Percentiles rank a stretch among this genome's conserved stretches.
These are phyloP conservation scores for Myotis vivesi DNA, from an alignment of 2,797 vertebrate genomes.

Conservation along the genomic window DNA sequence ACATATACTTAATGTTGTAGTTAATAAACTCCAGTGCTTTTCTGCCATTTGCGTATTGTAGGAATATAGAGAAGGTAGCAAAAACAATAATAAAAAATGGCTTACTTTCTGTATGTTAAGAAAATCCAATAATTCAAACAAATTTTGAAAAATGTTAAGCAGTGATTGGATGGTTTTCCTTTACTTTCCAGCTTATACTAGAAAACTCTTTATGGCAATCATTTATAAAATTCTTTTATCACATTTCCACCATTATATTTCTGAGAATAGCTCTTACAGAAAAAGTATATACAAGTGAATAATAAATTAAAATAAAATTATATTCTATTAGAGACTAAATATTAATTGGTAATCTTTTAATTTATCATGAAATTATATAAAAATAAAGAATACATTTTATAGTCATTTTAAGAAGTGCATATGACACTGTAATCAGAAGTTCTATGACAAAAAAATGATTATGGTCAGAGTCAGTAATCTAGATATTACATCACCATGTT, in stretches of 20 bases:
- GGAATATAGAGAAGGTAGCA: neutral
- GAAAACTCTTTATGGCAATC: neutral
- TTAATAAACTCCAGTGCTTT: constrained; percentile 58
- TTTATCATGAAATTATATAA: constrained; percentile 28
- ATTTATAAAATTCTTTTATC: constrained; percentile 34
- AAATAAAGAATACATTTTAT: neutral
- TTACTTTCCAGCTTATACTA: neutral
- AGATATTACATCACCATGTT: neutral
- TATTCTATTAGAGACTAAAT: neutral
- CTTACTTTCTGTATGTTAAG: neutral
- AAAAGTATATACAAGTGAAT: neutral
- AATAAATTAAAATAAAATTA: constrained; percentile 54
- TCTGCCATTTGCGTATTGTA: neutral
- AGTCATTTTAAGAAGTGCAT: constrained; percentile 6
- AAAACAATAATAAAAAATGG: neutral
- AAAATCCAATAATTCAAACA: constrained; percentile 4
- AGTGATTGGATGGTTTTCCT: neutral
- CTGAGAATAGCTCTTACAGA: neutral
- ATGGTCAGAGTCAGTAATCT: neutral
- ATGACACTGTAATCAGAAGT: neutral
- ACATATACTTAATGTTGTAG: constrained; percentile 37
- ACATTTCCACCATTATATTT: neutral
- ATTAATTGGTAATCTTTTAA: constrained; percentile 9
- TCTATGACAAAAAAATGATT: neutral
- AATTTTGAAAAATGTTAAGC: constrained; percentile 32